phyloP scores from a whole-genome alignment of 2,888 invertebrate genomes.

The Tipula confusa region DNA sequence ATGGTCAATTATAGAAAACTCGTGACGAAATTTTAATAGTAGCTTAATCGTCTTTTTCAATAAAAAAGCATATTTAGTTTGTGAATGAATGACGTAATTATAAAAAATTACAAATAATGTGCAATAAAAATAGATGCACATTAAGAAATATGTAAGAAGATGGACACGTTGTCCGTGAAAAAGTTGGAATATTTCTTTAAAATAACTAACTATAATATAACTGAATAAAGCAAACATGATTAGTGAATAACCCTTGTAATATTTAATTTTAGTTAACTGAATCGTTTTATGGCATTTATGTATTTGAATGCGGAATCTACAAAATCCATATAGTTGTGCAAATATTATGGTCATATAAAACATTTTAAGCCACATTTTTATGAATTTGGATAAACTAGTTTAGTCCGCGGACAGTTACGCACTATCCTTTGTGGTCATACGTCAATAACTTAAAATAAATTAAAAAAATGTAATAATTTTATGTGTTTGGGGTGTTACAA shows the following conservation, averaged over 20 bases:
- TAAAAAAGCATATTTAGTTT: neutral
- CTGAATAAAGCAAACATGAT: neutral
- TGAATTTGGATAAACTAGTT: no score
- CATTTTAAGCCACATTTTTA: neutral
- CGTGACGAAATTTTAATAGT: neutral
- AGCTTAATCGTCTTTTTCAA: neutral
- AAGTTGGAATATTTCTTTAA: neutral
- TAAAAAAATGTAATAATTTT: no score
- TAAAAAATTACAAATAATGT: neutral
- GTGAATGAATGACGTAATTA: neutral
- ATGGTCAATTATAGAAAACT: neutral
- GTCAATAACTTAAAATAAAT: no score
- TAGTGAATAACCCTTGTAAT: neutral
- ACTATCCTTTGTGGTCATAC: no score
- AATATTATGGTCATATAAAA: neutral
- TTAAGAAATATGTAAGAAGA: neutral
- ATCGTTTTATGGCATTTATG: neutral
- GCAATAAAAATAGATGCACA: neutral
- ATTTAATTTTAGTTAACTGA: neutral
- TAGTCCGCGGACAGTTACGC: no score
- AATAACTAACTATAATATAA: neutral
- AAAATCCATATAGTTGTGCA: neutral
- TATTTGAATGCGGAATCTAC: neutral
- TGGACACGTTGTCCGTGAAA: neutral
- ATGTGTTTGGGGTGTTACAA: no score